A percentile compares a stretch with the other conserved stretches of the same genome.
Conservation (phyloP, 2,888 invertebrate species). For the Marasmarcha lunaedactyla region DNA sequence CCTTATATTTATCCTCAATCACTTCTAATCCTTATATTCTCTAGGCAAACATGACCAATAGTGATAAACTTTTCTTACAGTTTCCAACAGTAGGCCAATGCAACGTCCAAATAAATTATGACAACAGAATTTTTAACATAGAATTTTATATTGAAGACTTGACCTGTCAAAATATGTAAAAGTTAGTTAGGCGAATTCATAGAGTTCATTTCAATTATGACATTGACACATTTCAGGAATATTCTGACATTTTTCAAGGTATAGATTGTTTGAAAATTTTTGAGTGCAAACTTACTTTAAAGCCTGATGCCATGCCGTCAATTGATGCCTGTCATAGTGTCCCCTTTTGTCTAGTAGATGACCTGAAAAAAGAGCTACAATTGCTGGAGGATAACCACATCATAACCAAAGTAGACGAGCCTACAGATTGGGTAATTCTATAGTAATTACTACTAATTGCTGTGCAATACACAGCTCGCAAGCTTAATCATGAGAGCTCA, state of each 20-base stretch:
- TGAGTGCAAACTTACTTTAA: neutral
- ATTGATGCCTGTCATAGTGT: slow-evolving; percentile 1
- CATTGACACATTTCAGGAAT: neutral
- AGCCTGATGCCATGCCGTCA: neutral
- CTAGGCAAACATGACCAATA: neutral
- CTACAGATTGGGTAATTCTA: slow-evolving; percentile 15
- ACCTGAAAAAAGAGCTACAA: neutral
- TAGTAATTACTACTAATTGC: slow-evolving; percentile 14
- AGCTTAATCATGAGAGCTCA: slow-evolving; percentile 17
- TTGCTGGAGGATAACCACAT: neutral
- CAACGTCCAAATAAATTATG: neutral
- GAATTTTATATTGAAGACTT: slow-evolving; percentile 1
- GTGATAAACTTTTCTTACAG: neutral
- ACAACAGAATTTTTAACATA: neutral
- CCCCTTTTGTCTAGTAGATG: neutral
- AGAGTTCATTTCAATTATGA: neutral
- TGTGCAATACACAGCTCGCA: slow-evolving; percentile 14
- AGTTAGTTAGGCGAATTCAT: neutral
- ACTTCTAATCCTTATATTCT: neutral
- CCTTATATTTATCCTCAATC: neutral
- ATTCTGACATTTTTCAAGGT: neutral
- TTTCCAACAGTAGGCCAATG: neutral
- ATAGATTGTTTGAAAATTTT: neutral
- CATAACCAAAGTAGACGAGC: slow-evolving; percentile 5
- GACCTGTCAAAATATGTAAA: neutral